Base-by-base conservation (phyloP, 2,888 invertebrate species). In the Ariolimax columbianus region DNA sequence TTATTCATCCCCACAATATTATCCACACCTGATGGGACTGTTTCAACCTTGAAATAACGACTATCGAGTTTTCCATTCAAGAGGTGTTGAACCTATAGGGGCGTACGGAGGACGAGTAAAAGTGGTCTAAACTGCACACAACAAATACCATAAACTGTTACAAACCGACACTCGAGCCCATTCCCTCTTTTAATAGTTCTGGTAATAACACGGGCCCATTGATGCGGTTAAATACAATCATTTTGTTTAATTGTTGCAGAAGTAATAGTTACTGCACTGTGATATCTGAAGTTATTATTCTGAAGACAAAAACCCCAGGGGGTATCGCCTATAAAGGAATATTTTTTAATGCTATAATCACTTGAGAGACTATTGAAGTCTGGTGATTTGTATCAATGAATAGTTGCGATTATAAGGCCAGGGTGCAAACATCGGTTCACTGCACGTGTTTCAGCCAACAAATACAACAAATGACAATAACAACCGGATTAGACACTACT, bases 31-130 rank as follows among this genome's bases (percentile, higher is more conserved):
- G 38, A 36, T 3, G 36, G 11, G 38, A 47, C 63, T 59, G 77
- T 78, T 78, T 78, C 26, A 59, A 40, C 4, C 40, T 59, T 78
- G 38, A 23, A 38, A 47, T n/a, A 17, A 36, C 77, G 40, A 78
- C 14, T 2, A 36, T 14, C 59, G n/a, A 43, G 40, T 17, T 43
- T 33, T 33, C 66, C 1, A 7, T 47, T 40, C 43, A 79, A 66
- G 79, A 3, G 43, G 14, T 78, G n/a, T 38, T 43, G 26, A 68
- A 43, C 40, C 38, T 40, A 68, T 79, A 68, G 66, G 66, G 68
- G 79, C 66, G 36, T 6, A 23, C 17, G 26, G 23, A 33, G 59
- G 30, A 78, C 26, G 1, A 78, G n/a, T 36, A 40, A 14, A 78
- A 78, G 79, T 30, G 66, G 14, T 55, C 30, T 66, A 33, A 7